phyloP scores from a whole-genome alignment of 2,113 vertebrate species.

The Azemiops feae region DNA sequence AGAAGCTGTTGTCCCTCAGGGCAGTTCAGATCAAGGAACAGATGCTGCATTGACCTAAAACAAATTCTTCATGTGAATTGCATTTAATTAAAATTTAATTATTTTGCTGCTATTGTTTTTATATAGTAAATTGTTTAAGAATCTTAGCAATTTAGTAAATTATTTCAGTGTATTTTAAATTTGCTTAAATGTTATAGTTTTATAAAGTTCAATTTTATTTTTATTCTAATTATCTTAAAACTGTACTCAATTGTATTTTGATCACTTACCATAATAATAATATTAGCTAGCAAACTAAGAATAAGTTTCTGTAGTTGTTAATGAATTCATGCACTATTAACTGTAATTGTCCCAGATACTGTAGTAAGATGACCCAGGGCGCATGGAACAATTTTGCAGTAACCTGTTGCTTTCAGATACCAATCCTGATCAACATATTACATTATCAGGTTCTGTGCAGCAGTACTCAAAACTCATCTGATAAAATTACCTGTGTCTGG shows the following conservation, averaged over 20 bases:
- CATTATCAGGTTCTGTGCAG: not conserved
- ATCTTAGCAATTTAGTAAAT: not conserved
- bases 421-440: not conserved
- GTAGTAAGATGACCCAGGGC: not conserved
- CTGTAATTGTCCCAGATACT: not conserved
- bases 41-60: not conserved
- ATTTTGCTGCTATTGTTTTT: not conserved
- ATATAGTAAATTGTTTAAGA: not conserved
- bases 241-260: not conserved
- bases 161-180: not conserved
- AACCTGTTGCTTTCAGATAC: not conserved
- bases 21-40: not conserved
- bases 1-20: not conserved
- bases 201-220: not conserved
- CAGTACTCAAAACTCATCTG: not conserved
- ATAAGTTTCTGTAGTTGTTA: not conserved
- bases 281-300: not conserved
- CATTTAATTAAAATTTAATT: not conserved
- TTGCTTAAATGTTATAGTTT: not conserved
- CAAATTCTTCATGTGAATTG: not conserved
- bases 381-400: not conserved
- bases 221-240: not conserved
- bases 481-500: not conserved
- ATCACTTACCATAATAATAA: not conserved
- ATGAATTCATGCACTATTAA: not conserved